Percentiles rank a stretch among this genome's conserved stretches.
Evolutionary conservation across 2,797 vertebrate genomes (phyloP).

Genomic region (Catamblyrhynchus diadema): DNA sequence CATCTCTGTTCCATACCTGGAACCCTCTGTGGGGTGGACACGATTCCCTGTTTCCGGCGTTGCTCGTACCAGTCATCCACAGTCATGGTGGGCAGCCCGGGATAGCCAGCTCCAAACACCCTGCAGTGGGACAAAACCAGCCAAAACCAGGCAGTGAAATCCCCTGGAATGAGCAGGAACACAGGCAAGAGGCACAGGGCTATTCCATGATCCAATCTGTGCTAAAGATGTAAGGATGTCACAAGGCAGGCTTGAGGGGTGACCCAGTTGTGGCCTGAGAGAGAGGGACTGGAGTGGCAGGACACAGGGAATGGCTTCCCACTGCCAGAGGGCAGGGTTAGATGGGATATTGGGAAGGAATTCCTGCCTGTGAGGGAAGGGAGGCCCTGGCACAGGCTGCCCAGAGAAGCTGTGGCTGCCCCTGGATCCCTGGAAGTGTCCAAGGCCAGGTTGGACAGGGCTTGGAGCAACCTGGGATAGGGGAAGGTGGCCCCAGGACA

Average conservation of each 20-base stretch:
- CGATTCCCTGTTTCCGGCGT: constrained; percentile 73
- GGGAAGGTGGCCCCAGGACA: not conserved
- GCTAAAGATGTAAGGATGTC: too few relatives aligned
- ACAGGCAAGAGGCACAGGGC: not conserved
- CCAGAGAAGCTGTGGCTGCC: not conserved
- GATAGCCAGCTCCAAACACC: constrained; percentile 93
- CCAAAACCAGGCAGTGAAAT: not conserved
- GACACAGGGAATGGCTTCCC: not conserved
- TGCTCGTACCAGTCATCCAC: constrained; percentile 96
- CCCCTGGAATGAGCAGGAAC: not conserved
- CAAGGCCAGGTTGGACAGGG: rapidly evolving
- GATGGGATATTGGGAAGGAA: not conserved
- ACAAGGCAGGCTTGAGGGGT: not conserved
- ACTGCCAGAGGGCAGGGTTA: not conserved
- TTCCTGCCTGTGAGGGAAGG: rapidly evolving
- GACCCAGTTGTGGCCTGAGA: rapidly evolving
- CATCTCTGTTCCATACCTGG: constrained; percentile 54
- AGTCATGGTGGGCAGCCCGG: constrained; percentile 89
- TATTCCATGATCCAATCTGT: rapidly evolving
- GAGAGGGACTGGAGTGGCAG: not conserved
- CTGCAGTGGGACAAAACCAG: constrained; percentile 61
- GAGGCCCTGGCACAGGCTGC: not conserved
- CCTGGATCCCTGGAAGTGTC: not conserved
- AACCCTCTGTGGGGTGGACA: constrained; percentile 71
- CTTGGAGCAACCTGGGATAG: not conserved